These are phyloP conservation scores for Euura lappo DNA, from an alignment of 1,140 invertebrate genomes.

Conservation along the genomic window DNA sequence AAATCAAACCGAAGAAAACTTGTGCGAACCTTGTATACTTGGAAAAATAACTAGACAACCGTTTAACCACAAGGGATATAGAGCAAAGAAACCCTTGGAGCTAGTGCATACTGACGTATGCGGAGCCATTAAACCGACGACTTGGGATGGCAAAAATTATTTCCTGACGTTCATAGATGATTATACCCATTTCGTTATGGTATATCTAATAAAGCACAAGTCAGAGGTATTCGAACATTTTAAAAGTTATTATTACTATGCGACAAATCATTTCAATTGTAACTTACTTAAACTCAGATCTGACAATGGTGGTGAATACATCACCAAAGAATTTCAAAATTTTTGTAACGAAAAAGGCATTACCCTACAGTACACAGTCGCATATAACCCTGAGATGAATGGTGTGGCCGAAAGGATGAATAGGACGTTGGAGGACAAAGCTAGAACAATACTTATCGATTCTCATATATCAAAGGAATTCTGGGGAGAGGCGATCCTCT, in stretches of 20 bases:
- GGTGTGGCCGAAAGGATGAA: slow-evolving; percentile 51
- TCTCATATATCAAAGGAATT: slow-evolving; percentile 30
- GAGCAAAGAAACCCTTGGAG: slow-evolving; percentile 33
- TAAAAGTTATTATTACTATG: slow-evolving; percentile 32
- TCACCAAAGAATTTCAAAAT: slow-evolving; percentile 27
- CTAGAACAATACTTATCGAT: slow-evolving; percentile 42
- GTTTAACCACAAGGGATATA: slow-evolving; percentile 31
- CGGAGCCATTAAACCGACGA: slow-evolving; percentile 18
- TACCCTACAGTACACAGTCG: slow-evolving; percentile 27
- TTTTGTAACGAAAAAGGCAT: slow-evolving; percentile 39
- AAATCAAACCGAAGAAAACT: slow-evolving; percentile 10
- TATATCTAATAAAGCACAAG: slow-evolving; percentile 46
- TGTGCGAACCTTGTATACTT: slow-evolving; percentile 32
- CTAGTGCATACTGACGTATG: slow-evolving; percentile 45
- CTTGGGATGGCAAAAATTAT: slow-evolving; percentile 41
- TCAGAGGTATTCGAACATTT: slow-evolving; percentile 39
- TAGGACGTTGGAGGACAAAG: slow-evolving; percentile 41
- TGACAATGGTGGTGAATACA: slow-evolving; percentile 46
- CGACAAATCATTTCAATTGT: slow-evolving; percentile 27
- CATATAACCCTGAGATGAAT: slow-evolving; percentile 51
- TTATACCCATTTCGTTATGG: slow-evolving; percentile 43
- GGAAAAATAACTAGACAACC: slow-evolving; percentile 32
- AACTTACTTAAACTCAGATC: slow-evolving; percentile 32
- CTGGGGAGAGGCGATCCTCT: slow-evolving; percentile 41
- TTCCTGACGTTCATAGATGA: slow-evolving; percentile 52